Conservation (phyloP, 2,797 vertebrate species). For the Notamacropus eugenii region DNA sequence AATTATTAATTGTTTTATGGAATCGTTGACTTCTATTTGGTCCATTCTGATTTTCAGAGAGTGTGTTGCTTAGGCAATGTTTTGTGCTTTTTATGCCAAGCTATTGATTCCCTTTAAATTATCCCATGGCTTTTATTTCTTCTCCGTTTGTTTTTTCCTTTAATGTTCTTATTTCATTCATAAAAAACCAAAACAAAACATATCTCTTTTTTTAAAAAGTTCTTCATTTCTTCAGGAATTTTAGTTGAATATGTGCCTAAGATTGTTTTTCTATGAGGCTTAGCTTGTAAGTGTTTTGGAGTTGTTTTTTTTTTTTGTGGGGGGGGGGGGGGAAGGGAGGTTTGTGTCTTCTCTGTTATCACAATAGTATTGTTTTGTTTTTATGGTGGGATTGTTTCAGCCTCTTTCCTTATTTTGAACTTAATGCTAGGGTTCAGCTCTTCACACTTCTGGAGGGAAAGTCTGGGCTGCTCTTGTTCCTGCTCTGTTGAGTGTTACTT, state of each 20-base stretch:
- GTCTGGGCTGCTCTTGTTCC: neutral
- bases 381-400: neutral
- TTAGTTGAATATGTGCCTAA: neutral
- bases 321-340: too few relatives aligned
- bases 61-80: neutral
- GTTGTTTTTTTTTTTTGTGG: neutral
- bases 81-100: too few relatives aligned
- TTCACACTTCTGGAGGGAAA: neutral
- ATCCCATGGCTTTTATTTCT: neutral
- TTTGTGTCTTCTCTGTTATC: neutral
- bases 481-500: neutral
- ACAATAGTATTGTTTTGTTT: neutral
- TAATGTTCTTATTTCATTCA: neutral
- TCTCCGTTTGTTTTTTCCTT: neutral
- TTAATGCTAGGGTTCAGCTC: neutral
- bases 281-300: neutral
- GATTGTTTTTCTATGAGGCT: neutral
- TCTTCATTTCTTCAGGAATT: neutral
- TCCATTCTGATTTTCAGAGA: neutral
- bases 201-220: neutral
- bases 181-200: neutral
- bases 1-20: too few relatives aligned
- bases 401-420: neutral
- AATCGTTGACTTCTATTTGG: too few relatives aligned
- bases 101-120: neutral